Conservation (phyloP, 2,888 invertebrate species). For the Pilophorus perplexus region DNA sequence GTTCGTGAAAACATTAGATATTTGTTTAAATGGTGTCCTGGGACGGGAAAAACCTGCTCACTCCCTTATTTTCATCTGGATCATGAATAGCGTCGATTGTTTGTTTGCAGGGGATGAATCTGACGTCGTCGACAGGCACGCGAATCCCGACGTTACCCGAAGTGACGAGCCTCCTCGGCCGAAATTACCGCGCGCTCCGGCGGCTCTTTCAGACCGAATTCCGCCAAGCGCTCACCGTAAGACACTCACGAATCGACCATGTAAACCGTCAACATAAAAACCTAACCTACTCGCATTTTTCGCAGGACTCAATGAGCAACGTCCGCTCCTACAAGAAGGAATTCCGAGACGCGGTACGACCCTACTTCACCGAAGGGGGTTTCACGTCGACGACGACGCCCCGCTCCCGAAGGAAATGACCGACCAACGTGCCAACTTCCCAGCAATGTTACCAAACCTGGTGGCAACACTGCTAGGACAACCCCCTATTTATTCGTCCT, state of each 20-base stretch:
- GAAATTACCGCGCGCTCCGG: conserved; percentile 46
- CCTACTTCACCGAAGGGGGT: conserved; percentile 43
- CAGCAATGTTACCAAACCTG: background rate
- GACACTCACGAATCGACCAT: no score
- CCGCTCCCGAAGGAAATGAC: background rate
- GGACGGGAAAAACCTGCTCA: no score
- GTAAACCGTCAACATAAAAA: no score
- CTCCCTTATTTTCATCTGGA: no score
- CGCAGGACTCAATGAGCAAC: conserved; percentile 47
- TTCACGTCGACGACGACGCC: conserved; percentile 43
- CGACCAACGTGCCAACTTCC: background rate
- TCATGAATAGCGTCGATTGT: no score
- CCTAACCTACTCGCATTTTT: no score
- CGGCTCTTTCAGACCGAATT: conserved; percentile 47
- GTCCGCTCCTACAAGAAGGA: conserved; percentile 45
- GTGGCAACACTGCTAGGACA: background rate
- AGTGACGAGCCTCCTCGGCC: conserved; percentile 45
- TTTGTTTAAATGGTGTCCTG: no score
- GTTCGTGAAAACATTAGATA: no score
- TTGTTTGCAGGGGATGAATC: conserved; percentile 38
- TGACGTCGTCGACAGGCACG: conserved; percentile 34
- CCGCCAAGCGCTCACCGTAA: conserved; percentile 45
- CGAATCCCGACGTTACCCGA: conserved; percentile 42
- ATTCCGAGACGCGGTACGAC: conserved; percentile 45
- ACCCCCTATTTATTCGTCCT: background rate